phyloP scores from a whole-genome alignment of 2,797 vertebrate species.

The Ispidina lecontei region DNA sequence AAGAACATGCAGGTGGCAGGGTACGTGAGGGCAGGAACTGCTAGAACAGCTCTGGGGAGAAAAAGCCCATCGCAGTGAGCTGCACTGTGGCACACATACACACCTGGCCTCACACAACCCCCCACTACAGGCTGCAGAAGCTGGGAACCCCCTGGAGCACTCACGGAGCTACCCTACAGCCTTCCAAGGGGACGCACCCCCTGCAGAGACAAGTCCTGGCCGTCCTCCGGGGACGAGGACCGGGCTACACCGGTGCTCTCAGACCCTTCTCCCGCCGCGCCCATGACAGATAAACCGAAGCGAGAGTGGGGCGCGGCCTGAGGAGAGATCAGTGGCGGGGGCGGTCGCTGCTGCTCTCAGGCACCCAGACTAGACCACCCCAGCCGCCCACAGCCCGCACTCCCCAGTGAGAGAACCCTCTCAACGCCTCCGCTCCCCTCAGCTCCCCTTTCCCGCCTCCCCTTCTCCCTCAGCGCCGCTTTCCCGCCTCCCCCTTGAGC shows the following conservation, averaged over 20 bases:
- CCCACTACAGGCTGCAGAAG: background rate
- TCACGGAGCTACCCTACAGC: too few species aligned
- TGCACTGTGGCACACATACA: fast-evolving
- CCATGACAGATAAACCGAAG: too few species aligned
- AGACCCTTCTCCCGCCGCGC: background rate
- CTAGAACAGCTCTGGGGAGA: background rate
- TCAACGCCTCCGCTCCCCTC: fast-evolving
- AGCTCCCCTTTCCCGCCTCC: background rate
- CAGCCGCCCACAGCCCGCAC: fast-evolving
- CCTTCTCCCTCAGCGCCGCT: background rate
- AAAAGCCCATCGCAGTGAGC: background rate
- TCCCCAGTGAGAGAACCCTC: fast-evolving
- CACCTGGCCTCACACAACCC: background rate
- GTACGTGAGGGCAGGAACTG: background rate
- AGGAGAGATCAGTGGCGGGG: background rate
- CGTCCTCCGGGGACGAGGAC: too few species aligned
- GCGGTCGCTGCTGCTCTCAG: fast-evolving
- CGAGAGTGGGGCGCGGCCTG: too few species aligned
- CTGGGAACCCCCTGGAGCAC: background rate
- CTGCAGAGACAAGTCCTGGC: background rate
- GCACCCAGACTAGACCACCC: fast-evolving
- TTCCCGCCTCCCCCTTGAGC: background rate
- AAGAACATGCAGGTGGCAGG: background rate
- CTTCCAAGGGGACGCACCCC: background rate
- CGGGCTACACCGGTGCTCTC: too few species aligned